These are phyloP conservation scores for Sorex araneus DNA, from an alignment of 2,113 vertebrate species.

Conservation along the genomic window DNA sequence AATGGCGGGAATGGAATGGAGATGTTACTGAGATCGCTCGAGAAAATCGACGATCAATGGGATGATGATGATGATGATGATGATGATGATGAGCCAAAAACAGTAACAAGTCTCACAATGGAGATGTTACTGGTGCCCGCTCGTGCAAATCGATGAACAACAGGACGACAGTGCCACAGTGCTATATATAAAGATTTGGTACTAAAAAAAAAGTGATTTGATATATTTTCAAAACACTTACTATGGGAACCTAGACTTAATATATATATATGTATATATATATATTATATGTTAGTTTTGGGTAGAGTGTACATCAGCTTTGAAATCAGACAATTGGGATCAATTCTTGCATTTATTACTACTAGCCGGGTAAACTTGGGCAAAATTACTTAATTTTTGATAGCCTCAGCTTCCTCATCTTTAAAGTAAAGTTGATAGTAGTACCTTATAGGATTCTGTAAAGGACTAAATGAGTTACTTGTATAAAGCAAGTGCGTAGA, in stretches of 20 bases:
- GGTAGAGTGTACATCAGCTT: neutral
- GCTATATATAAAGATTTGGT: too few relatives aligned
- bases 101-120: too few relatives aligned
- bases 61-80: too few relatives aligned
- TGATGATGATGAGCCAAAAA: too few relatives aligned
- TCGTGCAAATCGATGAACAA: too few relatives aligned
- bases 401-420: neutral
- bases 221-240: neutral
- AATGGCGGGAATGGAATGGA: too few relatives aligned
- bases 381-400: slow-evolving; percentile 18
- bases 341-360: neutral
- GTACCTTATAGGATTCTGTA: neutral
- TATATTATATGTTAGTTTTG: slow-evolving; percentile 9
- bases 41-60: too few relatives aligned
- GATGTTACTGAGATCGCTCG: too few relatives aligned
- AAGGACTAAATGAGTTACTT: neutral
- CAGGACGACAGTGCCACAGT: too few relatives aligned
- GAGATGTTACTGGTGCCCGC: too few relatives aligned
- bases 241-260: neutral
- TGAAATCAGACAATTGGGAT: neutral
- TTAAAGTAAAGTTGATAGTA: neutral
- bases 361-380: neutral
- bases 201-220: too few relatives aligned
- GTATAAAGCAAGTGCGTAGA: neutral
- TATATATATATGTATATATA: too few relatives aligned